Percentiles rank a stretch among this genome's conserved stretches.
These are phyloP conservation scores for Amiota mariae DNA, from an alignment of 2,888 invertebrate genomes.

Conservation along the genomic window DNA sequence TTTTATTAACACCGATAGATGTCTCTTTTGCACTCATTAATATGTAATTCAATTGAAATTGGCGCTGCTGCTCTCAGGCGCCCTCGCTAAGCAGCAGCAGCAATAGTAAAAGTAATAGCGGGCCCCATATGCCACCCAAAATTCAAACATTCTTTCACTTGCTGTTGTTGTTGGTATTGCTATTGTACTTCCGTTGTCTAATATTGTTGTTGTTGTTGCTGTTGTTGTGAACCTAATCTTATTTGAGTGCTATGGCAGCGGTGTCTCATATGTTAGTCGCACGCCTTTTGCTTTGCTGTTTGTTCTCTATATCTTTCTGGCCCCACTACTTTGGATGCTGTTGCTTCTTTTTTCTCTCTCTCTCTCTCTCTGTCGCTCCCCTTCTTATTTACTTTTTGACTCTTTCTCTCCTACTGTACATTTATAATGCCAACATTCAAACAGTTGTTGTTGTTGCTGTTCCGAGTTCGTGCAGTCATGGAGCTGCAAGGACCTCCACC, in stretches of 20 bases:
- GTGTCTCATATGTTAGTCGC: conserved; percentile 58
- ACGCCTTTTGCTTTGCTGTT: conserved; percentile 15
- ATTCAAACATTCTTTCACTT: conserved; percentile 34
- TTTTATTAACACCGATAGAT: conserved; percentile 64
- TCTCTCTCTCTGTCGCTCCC: neutral
- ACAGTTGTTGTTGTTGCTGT: conserved; percentile 48
- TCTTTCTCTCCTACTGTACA: neutral
- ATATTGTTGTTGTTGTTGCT: neutral
- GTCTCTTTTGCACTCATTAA: conserved; percentile 63
- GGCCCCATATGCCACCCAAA: conserved; percentile 36
- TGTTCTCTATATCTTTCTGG: conserved; percentile 4
- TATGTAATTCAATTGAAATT: conserved; percentile 62
- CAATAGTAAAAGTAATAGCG: no score
- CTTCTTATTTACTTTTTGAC: neutral
- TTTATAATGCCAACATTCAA: no score
- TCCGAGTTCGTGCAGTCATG: conserved; percentile 69
- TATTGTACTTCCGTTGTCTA: conserved; percentile 34
- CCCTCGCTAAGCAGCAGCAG: conserved; percentile 33
- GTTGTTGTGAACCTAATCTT: conserved; percentile 65
- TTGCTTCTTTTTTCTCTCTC: neutral
- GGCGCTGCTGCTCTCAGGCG: conserved; percentile 37
- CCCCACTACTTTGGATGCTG: conserved; percentile 31
- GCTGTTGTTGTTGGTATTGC: conserved; percentile 40
- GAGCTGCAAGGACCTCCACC: conserved; percentile 67
- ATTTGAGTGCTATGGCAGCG: conserved; percentile 61